A percentile compares a stretch with the other conserved stretches of the same genome.
These are phyloP conservation scores for Pelobates cultripes DNA, from an alignment of 2,797 vertebrate species.

Conservation along the genomic window DNA sequence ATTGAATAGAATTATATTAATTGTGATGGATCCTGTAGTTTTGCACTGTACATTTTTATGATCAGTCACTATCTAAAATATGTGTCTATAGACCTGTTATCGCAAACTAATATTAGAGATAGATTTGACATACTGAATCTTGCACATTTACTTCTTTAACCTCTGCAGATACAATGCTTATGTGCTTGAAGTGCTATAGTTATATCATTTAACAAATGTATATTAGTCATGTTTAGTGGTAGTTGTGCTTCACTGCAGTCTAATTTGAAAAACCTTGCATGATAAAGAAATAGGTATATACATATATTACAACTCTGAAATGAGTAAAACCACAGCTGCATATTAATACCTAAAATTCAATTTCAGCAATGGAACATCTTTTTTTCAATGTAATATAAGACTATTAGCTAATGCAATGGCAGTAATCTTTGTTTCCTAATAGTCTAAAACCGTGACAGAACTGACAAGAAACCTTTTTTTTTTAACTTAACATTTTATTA, in stretches of 20 bases:
- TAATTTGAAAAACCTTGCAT: constrained; percentile 27
- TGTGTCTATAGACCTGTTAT: no score
- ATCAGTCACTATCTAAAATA: no score
- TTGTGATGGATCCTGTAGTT: no score
- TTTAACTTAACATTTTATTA: no score
- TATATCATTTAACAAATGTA: neutral
- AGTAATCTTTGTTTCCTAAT: constrained; percentile 34
- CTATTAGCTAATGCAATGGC: constrained; percentile 34
- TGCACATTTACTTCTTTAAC: no score
- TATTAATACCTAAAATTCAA: constrained; percentile 22
- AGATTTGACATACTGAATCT: no score
- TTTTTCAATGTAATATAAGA: constrained; percentile 5
- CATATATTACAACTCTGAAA: neutral
- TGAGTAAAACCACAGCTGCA: neutral
- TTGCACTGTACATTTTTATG: no score
- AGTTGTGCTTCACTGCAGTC: constrained; percentile 9
- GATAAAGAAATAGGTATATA: constrained; percentile 19
- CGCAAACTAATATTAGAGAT: no score
- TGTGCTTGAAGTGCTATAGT: no score
- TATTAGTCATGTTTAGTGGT: constrained; percentile 14
- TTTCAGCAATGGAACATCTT: constrained; percentile 20
- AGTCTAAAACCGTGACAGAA: constrained; percentile 9
- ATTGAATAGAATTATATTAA: no score
- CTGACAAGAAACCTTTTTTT: constrained; percentile 22
- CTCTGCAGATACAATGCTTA: no score